Evolutionary conservation across 2,113 vertebrate species (phyloP), one percentile per base, ranked within the genome.

Genomic region (Gymnobelideus leadbeateri): DNA sequence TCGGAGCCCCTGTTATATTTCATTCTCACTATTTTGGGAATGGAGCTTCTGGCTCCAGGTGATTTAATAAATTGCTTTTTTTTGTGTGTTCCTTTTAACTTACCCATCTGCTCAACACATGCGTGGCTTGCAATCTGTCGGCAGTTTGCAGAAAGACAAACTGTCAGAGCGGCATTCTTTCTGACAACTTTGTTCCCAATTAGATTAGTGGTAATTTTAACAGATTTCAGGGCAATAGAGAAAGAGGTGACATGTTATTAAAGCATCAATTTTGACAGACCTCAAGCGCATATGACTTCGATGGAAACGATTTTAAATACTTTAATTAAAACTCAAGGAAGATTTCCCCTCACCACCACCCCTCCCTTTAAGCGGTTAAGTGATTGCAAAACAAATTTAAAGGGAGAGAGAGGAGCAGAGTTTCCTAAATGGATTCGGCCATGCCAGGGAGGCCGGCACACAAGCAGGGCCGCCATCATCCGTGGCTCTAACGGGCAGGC

Each of bases 21-120:
- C 99, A 99, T 99, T 99, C 99, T 99, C 99, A 99, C 99, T 99
- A 99, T 99, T 99, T 99, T 99, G 99, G 99, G 98, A 99, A 98
- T 98, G 97, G 98, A 99, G 98, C 98, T 99, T 98, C 99, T 99
- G 98, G 99, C 99, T 99, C 99, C 99, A 99, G 99, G 99, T 99
- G 99, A 99, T 99, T 99, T 99, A 99, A 99, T 99, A 99, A 99
- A 99, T 99, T 99, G 98, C 98, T 98, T 99, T 98, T 99, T 98
- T 95, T 95, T 96, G 96, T 98, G 98, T 98, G 98, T 99, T 99
- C 98, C 98, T 99, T 99, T 99, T 99, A 99, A 99, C 98, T 99
- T 98, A 99, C 98, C 99, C 99, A 99, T 99, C 99, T 99, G 99
- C 98, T 99, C 99, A 98, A 99, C 99, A 99, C 99, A 99, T 99